Evolutionary conservation across 2,797 vertebrate species (phyloP), one percentile per base, ranked within the genome.

Genomic region (Morus bassanus): DNA sequence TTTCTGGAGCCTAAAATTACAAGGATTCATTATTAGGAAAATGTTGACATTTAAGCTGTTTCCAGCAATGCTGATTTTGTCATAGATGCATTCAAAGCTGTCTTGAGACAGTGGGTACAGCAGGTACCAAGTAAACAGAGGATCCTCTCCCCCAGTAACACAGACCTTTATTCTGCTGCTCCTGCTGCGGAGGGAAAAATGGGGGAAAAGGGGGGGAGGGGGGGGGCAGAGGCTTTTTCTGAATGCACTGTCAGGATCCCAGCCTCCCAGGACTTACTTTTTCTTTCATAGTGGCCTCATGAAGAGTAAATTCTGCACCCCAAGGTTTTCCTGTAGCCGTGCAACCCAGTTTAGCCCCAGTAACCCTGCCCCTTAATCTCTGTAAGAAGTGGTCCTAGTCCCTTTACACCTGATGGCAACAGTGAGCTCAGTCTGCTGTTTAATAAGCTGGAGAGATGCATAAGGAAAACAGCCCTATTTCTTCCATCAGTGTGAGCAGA

Each of bases 1-100:
- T 63, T 90, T 90, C 64, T 80, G 75, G 68, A 93, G 60, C 64
- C 53, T 65, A 87, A 91, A 91, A 80, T 46, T 43, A 45, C 21
- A 63, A 65, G 4, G 70, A 74, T 72, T 65, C 41, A 41, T 69
- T 85, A 93, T 85, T 77, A 79, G 56, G 70, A 89, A 89, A 91
- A 87, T 57, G 33, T 7, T 95, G 56, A 74, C 56, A 51, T 94
- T 89, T 50, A 56, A 87, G 18, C 35, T 79, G 11, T 73, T 91
- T 73, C n/a, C 79, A 78, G 23, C 33, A 88, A 43, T 39, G 73
- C 77, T 91, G 73, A 84, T 80, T 79, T 88, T 91, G 65, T 39
- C 70, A 80, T 25, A 53, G 8, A 51, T 21, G 19, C 31, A 53
- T 51, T 82, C 39, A 10, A 21, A 81, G 13, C 24, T 85, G 80